phyloP scores from a whole-genome alignment of 2,888 invertebrate species.

The Melitaea athalia region DNA sequence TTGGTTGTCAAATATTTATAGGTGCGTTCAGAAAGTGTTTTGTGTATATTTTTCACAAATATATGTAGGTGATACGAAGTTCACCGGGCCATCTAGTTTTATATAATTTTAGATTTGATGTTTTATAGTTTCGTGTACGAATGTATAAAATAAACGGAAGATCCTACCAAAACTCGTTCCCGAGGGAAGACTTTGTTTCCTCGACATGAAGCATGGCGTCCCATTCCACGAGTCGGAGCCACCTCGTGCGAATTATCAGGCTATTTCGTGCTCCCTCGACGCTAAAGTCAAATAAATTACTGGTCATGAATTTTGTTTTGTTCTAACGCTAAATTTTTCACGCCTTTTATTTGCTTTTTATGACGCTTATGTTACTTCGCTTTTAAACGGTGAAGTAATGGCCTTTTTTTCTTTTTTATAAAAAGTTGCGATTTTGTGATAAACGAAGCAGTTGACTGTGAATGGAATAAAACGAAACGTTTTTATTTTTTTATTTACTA shows the following conservation, averaged over 20 bases:
- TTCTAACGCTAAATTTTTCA: constrained; percentile 21
- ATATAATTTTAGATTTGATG: neutral
- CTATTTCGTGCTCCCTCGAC: constrained; percentile 32
- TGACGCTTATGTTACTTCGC: constrained; percentile 14
- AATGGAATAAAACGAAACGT: neutral
- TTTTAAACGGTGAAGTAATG: constrained; percentile 11
- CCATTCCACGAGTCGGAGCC: constrained; percentile 26
- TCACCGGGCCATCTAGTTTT: no score
- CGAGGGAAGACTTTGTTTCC: constrained; percentile 17
- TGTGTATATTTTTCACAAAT: no score
- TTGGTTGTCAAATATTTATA: no score
- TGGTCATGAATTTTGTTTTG: constrained; percentile 31
- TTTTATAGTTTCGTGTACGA: neutral
- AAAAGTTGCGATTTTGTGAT: neutral
- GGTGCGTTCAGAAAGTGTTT: no score
- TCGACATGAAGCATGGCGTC: constrained; percentile 27
- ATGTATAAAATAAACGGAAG: constrained; percentile 21
- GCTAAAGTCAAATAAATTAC: constrained; percentile 33
- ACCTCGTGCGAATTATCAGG: constrained; percentile 34
- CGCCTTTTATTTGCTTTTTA: constrained; percentile 23
- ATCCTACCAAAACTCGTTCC: constrained; percentile 7
- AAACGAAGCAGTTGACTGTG: neutral
- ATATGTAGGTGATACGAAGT: no score
- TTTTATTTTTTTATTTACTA: neutral
- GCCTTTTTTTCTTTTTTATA: neutral